Conservation (phyloP, 2,888 invertebrate species). For the Pharmacophagus antenor region DNA sequence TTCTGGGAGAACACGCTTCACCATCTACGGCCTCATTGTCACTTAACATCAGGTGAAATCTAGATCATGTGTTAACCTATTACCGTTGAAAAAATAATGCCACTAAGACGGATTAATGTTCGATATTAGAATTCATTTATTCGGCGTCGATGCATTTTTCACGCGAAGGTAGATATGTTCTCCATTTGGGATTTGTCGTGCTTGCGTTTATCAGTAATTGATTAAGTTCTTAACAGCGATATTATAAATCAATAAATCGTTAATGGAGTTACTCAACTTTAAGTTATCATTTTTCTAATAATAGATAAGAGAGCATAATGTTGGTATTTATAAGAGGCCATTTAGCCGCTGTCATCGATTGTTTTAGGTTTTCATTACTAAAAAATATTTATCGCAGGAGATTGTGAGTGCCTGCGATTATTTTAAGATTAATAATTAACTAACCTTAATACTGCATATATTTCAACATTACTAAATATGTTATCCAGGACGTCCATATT, state of each 20-base stretch:
- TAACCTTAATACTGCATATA: background rate
- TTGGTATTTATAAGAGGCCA: too few relatives aligned
- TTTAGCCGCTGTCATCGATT: background rate
- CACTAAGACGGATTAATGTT: too few relatives aligned
- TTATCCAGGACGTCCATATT: conserved; percentile 66
- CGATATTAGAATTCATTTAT: too few relatives aligned
- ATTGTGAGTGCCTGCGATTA: background rate
- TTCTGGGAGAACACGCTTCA: too few relatives aligned
- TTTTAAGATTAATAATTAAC: too few relatives aligned
- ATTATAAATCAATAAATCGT: conserved; percentile 16
- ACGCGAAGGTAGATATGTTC: background rate
- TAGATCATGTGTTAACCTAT: too few relatives aligned
- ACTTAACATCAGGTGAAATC: too few relatives aligned
- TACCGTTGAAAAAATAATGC: too few relatives aligned
- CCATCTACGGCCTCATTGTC: too few relatives aligned
- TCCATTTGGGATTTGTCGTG: background rate
- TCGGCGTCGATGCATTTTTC: background rate
- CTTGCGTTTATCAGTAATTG: conserved; percentile 9
- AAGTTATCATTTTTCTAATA: background rate
- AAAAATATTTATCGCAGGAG: background rate
- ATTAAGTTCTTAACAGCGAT: background rate
- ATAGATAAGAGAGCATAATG: too few relatives aligned
- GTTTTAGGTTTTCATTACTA: background rate
- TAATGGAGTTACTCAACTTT: background rate
- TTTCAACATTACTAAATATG: conserved; percentile 14